Evolutionary conservation across 2,888 invertebrate genomes (phyloP), one percentile per base, ranked within the genome.

Genomic region (Crossocerus cetratus): DNA sequence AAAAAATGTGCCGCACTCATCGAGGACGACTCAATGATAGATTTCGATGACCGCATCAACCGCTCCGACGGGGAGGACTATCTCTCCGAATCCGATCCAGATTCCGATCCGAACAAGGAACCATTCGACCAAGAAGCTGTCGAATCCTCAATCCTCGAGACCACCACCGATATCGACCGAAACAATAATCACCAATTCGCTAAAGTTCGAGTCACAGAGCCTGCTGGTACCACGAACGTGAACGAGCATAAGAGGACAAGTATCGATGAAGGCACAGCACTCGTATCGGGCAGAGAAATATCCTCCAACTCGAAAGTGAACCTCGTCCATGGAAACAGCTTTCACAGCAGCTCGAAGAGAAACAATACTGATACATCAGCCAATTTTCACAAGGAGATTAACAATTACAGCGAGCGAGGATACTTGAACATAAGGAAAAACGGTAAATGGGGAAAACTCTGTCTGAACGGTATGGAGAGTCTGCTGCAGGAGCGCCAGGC

Each of bases 391-490:
- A 80, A 84, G 1, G 90, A 90, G 20, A 60, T 88, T 0, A 86
- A 89, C 62, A 86, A 84, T 66, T 90, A 89, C 63, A 86, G 85
- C 57, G 86, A 88, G 32, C 83, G 80, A 92, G 95, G 96, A 23
- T 94, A 93, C 82, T 91, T 96, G 42, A 94, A 95, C 93, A 94
- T 96, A 1, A 91, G 95, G 44, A 94, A 95, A 85, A 93, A 94
- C 80, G 96, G 96, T 0, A 91, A 92, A 59, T 96, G 96, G 96
- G 95, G 95, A 3, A 94, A 95, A 86, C 90, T 96, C 3, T 96
- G 96, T 81, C 92, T 95, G 18, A 94, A 94, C 75, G 94, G 93
- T 76, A 93, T 94, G 83, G 91, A 93, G 57, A 92, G 93, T 76
- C 92, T 94, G 0, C 91, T 93, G 2, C 90, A 92, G 44, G 91